These are phyloP conservation scores for Drosophila maculinotata DNA, from an alignment of 2,888 invertebrate species.

Conservation along the genomic window DNA sequence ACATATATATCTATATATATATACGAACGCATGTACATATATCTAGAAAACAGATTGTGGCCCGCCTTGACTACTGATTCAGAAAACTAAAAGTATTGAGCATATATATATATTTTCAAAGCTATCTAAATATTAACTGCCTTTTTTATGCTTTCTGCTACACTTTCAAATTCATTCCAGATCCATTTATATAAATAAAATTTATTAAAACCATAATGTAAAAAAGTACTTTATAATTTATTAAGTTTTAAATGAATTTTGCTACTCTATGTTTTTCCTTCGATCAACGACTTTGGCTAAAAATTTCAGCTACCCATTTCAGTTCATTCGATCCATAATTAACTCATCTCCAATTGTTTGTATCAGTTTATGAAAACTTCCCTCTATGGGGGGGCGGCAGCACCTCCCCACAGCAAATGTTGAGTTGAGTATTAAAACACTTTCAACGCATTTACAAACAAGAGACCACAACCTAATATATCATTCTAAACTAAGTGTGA, in stretches of 20 bases:
- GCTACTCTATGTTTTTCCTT: not conserved
- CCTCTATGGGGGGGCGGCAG: conserved; percentile 4
- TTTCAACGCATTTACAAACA: conserved; percentile 61
- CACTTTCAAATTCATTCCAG: too few relatives aligned
- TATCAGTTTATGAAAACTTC: conserved; percentile 40
- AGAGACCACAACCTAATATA: conserved; percentile 52
- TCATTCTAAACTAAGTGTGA: conserved; percentile 70
- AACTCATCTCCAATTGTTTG: conserved; percentile 35
- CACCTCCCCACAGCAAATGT: conserved; percentile 23
- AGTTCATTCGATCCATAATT: conserved; percentile 21
- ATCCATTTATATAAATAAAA: too few relatives aligned
- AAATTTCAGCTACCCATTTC: not conserved
- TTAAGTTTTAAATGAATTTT: too few relatives aligned
- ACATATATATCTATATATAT: not conserved
- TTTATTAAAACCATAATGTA: too few relatives aligned
- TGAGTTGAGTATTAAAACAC: conserved; percentile 47
- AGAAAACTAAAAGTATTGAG: not conserved
- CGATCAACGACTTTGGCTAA: not conserved
- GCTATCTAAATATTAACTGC: too few relatives aligned
- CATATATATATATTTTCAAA: not conserved
- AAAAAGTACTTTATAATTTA: too few relatives aligned
- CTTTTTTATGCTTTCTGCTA: too few relatives aligned
- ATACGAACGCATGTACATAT: not conserved
- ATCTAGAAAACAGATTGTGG: not conserved
- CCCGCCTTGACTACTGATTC: not conserved